Percentiles rank a stretch among this genome's conserved stretches.
Conservation (phyloP, 2,797 vertebrate species). For the Anomalospiza imberbis region DNA sequence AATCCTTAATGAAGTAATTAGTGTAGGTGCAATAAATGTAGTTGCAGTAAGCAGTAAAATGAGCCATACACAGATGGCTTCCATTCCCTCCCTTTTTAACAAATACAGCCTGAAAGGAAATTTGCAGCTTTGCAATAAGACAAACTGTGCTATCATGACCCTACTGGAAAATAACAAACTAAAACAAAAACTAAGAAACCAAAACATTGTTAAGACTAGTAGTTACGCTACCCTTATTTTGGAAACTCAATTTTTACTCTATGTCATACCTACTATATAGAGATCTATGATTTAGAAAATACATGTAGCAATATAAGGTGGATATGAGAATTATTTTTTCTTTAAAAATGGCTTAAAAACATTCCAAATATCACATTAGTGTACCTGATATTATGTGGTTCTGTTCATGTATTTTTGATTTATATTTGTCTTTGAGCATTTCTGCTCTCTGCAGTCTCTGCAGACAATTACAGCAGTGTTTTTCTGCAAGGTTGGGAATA, state of each 20-base stretch:
- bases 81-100: neutral
- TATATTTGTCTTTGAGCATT: neutral
- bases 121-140: neutral
- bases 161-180: neutral
- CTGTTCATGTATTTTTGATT: neutral
- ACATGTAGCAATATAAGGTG: neutral
- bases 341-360: neutral
- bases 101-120: neutral
- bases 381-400: rapidly evolving
- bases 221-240: neutral
- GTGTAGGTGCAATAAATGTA: neutral
- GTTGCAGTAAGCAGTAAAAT: neutral
- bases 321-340: neutral
- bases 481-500: neutral
- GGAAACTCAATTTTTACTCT: neutral
- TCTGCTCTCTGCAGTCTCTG: neutral
- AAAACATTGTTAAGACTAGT: neutral
- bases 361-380: neutral
- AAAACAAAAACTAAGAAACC: neutral
- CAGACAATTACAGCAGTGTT: neutral
- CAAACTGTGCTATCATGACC: neutral
- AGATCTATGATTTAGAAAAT: neutral
- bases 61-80: neutral
- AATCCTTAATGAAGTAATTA: neutral
- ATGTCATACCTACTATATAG: neutral